Percentiles rank a stretch among this genome's conserved stretches.
These are phyloP conservation scores for Chaetogeoica ovagalla DNA, from an alignment of 2,888 invertebrate species.

Conservation along the genomic window DNA sequence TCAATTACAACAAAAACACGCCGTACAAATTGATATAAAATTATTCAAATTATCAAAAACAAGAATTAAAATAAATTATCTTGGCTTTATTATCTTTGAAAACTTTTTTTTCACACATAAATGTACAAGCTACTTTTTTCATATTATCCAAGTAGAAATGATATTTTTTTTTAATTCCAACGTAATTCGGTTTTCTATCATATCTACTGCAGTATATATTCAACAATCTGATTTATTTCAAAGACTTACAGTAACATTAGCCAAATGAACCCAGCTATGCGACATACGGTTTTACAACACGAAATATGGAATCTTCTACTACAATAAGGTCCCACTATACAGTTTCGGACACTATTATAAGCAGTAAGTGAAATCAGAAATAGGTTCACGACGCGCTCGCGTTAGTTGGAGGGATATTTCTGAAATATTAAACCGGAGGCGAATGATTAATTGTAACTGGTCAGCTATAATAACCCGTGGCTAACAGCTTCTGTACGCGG, in stretches of 20 bases:
- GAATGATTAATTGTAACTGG: slow-evolving; percentile 42
- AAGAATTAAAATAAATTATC: too few species aligned
- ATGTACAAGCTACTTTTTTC: too few species aligned
- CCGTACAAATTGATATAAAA: too few species aligned
- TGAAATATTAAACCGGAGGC: slow-evolving; percentile 22
- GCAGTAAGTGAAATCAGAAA: not conserved
- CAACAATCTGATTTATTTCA: too few species aligned
- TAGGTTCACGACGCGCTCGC: not conserved
- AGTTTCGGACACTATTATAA: slow-evolving; percentile 5
- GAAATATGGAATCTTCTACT: not conserved
- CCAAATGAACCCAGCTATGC: not conserved
- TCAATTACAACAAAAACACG: too few species aligned
- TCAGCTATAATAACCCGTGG: slow-evolving; percentile 19
- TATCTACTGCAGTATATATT: too few species aligned
- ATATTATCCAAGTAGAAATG: too few species aligned
- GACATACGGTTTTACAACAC: not conserved
- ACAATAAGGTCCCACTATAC: not conserved
- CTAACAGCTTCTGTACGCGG: not conserved
- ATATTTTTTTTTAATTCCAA: too few species aligned
- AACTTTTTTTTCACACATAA: too few species aligned
- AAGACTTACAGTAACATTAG: not conserved
- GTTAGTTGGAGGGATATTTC: slow-evolving; percentile 7
- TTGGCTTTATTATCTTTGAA: too few species aligned
- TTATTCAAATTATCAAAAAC: too few species aligned
- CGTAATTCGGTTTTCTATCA: too few species aligned